These are phyloP conservation scores for Botia almorhae DNA, from an alignment of 2,797 vertebrate genomes.

Conservation along the genomic window DNA sequence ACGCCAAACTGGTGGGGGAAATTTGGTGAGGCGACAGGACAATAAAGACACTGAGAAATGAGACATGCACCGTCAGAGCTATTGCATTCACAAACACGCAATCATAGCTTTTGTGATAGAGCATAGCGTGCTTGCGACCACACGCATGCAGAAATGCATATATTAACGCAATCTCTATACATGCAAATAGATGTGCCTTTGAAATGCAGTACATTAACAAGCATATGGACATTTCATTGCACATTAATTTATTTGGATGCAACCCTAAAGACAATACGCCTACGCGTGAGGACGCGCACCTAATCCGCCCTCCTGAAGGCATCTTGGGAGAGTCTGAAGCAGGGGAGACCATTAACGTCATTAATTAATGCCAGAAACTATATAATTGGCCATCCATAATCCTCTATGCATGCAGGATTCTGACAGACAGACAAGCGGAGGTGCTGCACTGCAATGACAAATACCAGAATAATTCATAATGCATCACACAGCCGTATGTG, in stretches of 20 bases:
- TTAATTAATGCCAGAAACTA: conserved; percentile 83
- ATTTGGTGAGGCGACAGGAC: conserved; percentile 62
- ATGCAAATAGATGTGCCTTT: conserved; percentile 1
- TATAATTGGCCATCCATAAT: conserved; percentile 86
- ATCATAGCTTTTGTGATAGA: conserved; percentile 25
- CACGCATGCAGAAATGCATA: conserved; percentile 55
- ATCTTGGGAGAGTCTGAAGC: conserved; percentile 76
- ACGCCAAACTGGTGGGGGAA: conserved; percentile 77
- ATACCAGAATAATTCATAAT: conserved; percentile 66
- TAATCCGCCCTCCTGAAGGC: conserved; percentile 59
- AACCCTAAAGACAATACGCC: conserved; percentile 54
- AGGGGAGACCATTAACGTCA: conserved; percentile 75
- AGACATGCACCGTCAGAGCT: conserved; percentile 16
- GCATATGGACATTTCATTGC: conserved; percentile 42
- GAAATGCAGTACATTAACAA: conserved; percentile 12
- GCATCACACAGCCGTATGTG: conserved; percentile 46
- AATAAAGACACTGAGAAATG: conserved; percentile 36
- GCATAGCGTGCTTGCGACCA: conserved; percentile 40
- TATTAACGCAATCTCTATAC: conserved; percentile 17
- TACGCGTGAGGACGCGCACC: conserved; percentile 29
- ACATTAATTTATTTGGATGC: conserved; percentile 49
- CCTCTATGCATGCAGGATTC: conserved; percentile 76
- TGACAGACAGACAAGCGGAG: conserved; percentile 80
- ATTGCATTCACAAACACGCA: conserved; percentile 43
- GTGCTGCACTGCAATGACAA: conserved; percentile 68